Conservation (phyloP, 2,797 vertebrate genomes). For the Xenops minutus region DNA sequence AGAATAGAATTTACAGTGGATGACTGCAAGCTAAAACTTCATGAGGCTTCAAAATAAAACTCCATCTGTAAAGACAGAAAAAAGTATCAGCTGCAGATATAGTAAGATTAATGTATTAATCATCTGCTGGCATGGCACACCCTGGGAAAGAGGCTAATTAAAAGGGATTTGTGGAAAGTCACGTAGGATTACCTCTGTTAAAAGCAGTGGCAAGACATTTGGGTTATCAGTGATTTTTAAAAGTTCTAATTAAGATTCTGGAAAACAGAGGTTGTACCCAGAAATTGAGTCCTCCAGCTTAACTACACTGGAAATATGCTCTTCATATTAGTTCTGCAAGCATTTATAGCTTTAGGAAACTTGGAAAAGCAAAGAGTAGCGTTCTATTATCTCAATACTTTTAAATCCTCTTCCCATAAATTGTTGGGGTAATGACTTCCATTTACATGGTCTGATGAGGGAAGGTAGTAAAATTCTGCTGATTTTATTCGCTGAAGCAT, state of each 20-base stretch:
- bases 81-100: neutral
- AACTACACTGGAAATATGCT: neutral
- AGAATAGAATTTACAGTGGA: neutral
- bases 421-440: neutral
- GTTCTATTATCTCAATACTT: neutral
- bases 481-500: neutral
- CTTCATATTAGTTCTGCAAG: neutral
- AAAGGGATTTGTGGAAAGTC: neutral
- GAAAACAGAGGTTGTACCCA: neutral
- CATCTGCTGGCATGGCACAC: neutral
- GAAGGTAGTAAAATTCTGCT: neutral
- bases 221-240: neutral
- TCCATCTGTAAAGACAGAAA: neutral
- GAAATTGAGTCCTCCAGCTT: neutral
- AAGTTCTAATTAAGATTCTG: neutral
- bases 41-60: neutral
- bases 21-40: neutral
- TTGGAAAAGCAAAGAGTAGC: neutral
- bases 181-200: neutral
- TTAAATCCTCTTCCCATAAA: neutral
- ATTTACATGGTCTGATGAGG: neutral
- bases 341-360: neutral
- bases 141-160: constrained; percentile 34
- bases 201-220: neutral
- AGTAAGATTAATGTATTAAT: neutral